phyloP scores from a whole-genome alignment of 2,113 vertebrate genomes.

The Corvus cornix region DNA sequence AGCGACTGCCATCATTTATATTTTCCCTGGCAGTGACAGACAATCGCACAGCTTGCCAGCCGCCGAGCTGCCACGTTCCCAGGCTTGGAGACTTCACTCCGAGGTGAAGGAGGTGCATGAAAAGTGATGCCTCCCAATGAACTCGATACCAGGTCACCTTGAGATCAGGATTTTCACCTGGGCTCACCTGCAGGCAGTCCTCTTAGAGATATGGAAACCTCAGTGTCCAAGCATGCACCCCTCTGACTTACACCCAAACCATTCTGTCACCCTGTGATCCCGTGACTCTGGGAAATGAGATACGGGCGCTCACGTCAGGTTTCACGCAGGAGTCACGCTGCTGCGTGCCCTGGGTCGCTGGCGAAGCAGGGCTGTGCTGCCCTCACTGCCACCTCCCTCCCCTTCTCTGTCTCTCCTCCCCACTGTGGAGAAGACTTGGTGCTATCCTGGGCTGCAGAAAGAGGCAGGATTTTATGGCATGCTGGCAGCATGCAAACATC shows the following conservation, averaged over 20 bases:
- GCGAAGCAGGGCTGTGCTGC: background rate
- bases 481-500: background rate
- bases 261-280: background rate
- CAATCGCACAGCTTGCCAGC: background rate
- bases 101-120: background rate
- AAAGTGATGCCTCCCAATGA: background rate
- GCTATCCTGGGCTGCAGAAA: background rate
- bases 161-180: background rate
- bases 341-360: background rate
- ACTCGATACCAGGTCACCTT: background rate
- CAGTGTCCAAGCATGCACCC: accelerated
- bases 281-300: background rate
- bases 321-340: background rate
- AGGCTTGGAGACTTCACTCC: background rate
- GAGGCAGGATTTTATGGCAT: background rate
- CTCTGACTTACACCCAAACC: background rate
- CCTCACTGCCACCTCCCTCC: background rate
- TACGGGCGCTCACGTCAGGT: background rate
- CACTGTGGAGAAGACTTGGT: accelerated
- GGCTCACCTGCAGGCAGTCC: background rate
- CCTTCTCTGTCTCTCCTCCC: background rate
- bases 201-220: background rate
- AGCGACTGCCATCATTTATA: background rate
- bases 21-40: background rate
- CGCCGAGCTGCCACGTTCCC: background rate